Evolutionary conservation across 2,113 vertebrate species (phyloP).

Genomic region (Nanorana parkeri): DNA sequence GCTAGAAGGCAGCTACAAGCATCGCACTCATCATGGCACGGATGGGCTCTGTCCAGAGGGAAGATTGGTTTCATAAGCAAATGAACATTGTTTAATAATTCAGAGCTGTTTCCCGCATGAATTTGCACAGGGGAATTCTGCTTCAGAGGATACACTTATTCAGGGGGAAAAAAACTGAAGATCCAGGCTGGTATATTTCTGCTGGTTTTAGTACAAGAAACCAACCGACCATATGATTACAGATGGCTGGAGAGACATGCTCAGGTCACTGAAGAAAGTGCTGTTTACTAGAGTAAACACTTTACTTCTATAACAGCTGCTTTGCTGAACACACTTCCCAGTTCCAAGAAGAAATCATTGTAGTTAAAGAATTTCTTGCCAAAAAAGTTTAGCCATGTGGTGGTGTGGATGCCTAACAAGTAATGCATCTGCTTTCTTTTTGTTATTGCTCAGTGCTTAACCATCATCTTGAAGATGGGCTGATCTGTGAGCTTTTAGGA

Average conservation of each 20-base stretch:
- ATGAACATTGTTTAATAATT: slow-evolving; percentile 56
- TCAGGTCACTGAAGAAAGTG: slow-evolving; percentile 47
- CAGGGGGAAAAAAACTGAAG: slow-evolving; percentile 46
- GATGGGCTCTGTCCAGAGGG: slow-evolving; percentile 42
- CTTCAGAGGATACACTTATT: slow-evolving; percentile 52
- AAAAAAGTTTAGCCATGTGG: slow-evolving; percentile 3
- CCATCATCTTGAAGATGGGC: too few species aligned
- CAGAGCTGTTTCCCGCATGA: slow-evolving; percentile 50
- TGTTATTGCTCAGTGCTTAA: too few species aligned
- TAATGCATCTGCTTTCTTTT: too few species aligned
- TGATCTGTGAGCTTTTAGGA: too few species aligned
- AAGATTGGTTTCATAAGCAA: slow-evolving; percentile 56
- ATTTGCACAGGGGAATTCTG: slow-evolving; percentile 54
- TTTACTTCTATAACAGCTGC: slow-evolving; percentile 47
- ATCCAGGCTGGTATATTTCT: slow-evolving; percentile 35
- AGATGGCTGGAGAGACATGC: slow-evolving; percentile 28
- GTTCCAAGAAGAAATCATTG: neutral
- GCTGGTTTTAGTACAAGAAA: slow-evolving; percentile 45
- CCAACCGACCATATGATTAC: slow-evolving; percentile 50
- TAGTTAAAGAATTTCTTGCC: too few species aligned
- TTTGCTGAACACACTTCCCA: neutral
- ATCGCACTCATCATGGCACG: neutral
- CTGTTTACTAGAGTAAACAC: slow-evolving; percentile 34
- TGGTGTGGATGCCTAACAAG: neutral
- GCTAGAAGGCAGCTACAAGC: slow-evolving; percentile 38